Conservation (phyloP, 2,797 vertebrate species). For the Danio aesculapii region DNA sequence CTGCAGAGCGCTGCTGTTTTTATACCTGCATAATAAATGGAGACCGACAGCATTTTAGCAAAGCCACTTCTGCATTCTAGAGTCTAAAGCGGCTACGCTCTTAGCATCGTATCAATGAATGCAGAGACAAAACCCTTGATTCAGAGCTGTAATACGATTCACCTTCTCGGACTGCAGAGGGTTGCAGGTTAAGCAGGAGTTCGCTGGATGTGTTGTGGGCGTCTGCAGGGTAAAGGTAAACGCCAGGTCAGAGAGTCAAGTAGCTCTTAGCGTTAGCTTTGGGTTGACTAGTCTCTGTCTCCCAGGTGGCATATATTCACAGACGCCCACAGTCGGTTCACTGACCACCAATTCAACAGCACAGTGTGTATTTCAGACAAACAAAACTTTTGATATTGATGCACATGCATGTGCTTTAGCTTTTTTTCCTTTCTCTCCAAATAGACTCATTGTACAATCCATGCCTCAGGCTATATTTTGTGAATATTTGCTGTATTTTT, state of each 20-base stretch:
- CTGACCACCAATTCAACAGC: background rate
- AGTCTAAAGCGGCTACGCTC: background rate
- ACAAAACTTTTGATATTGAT: background rate
- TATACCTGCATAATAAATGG: slow-evolving; percentile 66
- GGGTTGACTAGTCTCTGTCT: slow-evolving; percentile 1
- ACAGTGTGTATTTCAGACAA: background rate
- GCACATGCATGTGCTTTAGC: no score
- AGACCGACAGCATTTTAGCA: slow-evolving; percentile 59
- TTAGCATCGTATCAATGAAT: background rate
- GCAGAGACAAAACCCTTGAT: slow-evolving; percentile 5
- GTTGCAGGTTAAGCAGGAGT: background rate
- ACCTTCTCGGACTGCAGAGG: background rate
- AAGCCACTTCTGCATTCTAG: slow-evolving; percentile 56
- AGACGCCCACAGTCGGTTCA: background rate
- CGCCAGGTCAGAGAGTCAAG: slow-evolving; percentile 4
- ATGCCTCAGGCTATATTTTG: no score
- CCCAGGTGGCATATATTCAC: background rate
- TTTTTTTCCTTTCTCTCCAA: no score
- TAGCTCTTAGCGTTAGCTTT: background rate
- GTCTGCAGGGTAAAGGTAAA: background rate
- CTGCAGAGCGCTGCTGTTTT: slow-evolving; percentile 56
- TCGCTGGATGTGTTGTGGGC: background rate
- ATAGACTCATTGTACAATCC: no score
- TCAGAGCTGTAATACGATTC: background rate
- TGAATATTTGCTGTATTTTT: no score